Base-by-base conservation (phyloP, 2,888 invertebrate genomes). In the Xestia sexstrigata region DNA sequence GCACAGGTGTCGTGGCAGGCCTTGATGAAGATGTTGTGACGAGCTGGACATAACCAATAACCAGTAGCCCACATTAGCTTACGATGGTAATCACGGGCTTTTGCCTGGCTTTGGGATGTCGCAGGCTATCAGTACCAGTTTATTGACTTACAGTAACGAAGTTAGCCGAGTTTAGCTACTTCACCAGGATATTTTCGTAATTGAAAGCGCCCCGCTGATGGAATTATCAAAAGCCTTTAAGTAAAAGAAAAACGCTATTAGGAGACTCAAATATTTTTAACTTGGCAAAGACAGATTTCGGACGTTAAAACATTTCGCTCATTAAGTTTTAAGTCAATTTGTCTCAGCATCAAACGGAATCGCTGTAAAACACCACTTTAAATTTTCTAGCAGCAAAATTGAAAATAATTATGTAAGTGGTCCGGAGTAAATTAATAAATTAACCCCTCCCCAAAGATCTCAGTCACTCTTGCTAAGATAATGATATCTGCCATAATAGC, bases 401-500 rank as follows among this genome's bases (percentile, higher is more conserved):
- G 87, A 90, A 90, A 90, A 89, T 90, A 89, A 91, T 89, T 85
- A 86, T 82, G 72, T 72, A 74, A 85, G 81, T 84, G 73, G 76
- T 63, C 69, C 73, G 45, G 70, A 67, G 83, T 86, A 85, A 89
- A 90, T 92, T 91, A 91, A 91, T 91, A 90, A 92, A 93, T 90
- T 90, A 92, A 93, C 90, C 90, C 92, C 89, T 81, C 84, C 89
- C 79, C 78, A 69, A 84, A 91, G 89, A 91, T 91, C 89, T 83
- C 86, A 82, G 85, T 88, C 78, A 85, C 85, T 87, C 82, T 76
- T 82, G 81, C 86, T 78, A 78, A 91, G 91, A 91, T 92, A 91
- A 91, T 89, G 90, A 90, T 92, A 92, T 91, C 91, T 89, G 89
- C 88, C 87, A 91, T 92, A 91, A 92, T 91, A 90, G 90, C 87